Base-by-base conservation (phyloP, 2,888 invertebrate genomes). In the Epirrita christyi region DNA sequence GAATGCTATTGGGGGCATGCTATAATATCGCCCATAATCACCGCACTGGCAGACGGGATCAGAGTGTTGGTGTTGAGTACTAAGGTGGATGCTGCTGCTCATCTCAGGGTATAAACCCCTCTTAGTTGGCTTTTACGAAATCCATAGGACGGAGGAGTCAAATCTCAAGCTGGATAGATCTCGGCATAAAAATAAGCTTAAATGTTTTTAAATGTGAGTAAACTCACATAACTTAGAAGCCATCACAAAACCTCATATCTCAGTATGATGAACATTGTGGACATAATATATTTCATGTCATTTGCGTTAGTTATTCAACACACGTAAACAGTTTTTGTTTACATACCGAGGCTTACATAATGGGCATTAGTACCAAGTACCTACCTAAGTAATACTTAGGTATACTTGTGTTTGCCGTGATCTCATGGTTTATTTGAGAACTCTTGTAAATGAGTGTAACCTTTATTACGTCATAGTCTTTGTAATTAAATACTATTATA, bases 311-410 rank as follows among this genome's bases (percentile, higher is more conserved):
- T 59, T 63, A 67, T 61, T 61, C 63, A 29, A 27, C 48, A 42
- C 62, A 59, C 67, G 63, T 61, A 38, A 37, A 40, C 45, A 38
- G 57, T 67, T 61, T 64, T 64, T 67, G 67, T 67, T 63, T 61
- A 63, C 67, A 59, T 63, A 48, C 57, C 64, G 41, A 54, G 44
- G 48, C 53, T 56, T 55, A 59, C 45, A 55, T 59, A 55, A 59
- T 57, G 38, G 34, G 8, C 11, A 45, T 42, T 44, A 43, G 37
- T 48, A 34, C 10, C 29, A 21, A 27, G 46, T 40, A 40, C n/a
- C 11, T 11, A 37, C 10, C 21, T 38, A 49, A 40, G 48, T 37
- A 40, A 49, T 37, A 46, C 36, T 11, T 34, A 37, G 8, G 6
- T 38, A 28, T 6, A 11, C 11, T 34, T 27, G 42, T 58, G 49